Percentiles rank a stretch among this genome's conserved stretches.
phyloP scores from a whole-genome alignment of 1,140 invertebrate genomes.

The Fopius arisanus region DNA sequence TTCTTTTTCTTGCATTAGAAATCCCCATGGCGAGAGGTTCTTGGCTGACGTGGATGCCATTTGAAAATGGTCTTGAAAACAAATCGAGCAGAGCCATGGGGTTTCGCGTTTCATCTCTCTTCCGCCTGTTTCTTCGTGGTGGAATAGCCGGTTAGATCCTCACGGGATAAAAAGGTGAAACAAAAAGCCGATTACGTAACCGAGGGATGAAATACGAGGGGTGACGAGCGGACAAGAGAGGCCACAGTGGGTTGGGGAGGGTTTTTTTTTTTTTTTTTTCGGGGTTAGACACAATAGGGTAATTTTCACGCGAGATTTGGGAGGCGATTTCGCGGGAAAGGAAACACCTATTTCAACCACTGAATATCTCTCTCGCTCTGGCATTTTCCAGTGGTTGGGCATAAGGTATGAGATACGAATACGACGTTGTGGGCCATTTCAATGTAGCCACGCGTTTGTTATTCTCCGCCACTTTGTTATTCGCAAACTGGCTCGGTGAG shows the following conservation, averaged over 20 bases:
- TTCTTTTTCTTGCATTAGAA: neutral
- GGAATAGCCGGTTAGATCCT: neutral
- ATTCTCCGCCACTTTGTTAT: slow-evolving; percentile 61
- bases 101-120: neutral
- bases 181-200: slow-evolving; percentile 65
- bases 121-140: neutral
- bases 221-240: slow-evolving; percentile 24
- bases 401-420: slow-evolving; percentile 59
- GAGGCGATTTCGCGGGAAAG: slow-evolving; percentile 59
- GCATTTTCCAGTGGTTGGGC: slow-evolving; percentile 12
- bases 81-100: slow-evolving; percentile 41
- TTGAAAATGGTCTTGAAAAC: slow-evolving; percentile 35
- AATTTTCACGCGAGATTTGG: slow-evolving; percentile 67
- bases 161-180: slow-evolving; percentile 62
- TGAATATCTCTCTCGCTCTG: slow-evolving; percentile 17
- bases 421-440: slow-evolving; percentile 58
- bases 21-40: neutral
- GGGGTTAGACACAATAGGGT: slow-evolving; percentile 58
- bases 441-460: slow-evolving; percentile 64
- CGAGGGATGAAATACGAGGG: slow-evolving; percentile 58
- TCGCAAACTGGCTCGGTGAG: slow-evolving; percentile 35
- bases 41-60: slow-evolving; percentile 9
- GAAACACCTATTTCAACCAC: slow-evolving; percentile 21
- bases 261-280: no score
- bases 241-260: slow-evolving; percentile 10